Evolutionary conservation across 2,113 vertebrate species (phyloP).

Genomic region (Pantherophis guttatus): DNA sequence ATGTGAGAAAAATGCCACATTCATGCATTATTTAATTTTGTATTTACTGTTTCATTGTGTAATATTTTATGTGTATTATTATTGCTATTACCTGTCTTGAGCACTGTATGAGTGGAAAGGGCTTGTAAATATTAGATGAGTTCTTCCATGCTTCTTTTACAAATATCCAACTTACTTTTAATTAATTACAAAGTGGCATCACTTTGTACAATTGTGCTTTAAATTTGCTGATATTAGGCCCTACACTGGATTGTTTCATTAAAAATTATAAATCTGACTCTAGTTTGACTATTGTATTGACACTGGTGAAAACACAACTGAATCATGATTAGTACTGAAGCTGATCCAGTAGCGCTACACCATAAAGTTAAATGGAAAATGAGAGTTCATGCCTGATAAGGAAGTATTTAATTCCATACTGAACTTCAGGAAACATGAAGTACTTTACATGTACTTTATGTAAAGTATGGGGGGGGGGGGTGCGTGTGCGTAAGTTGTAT

Average conservation of each 20-base stretch:
- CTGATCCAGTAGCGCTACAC: not conserved
- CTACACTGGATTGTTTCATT: not conserved
- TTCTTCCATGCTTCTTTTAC: not conserved
- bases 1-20: not conserved
- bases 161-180: not conserved
- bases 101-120: not conserved
- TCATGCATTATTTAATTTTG: not conserved
- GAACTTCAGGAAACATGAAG: not conserved
- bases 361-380: not conserved
- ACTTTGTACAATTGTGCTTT: not conserved
- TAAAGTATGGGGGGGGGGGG: no score
- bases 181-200: not conserved
- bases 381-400: not conserved
- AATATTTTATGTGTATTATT: not conserved
- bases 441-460: not conserved
- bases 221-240: not conserved
- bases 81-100: not conserved
- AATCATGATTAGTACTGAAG: not conserved
- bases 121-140: not conserved
- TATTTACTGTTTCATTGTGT: not conserved
- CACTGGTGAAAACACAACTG: not conserved
- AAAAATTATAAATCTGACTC: not conserved
- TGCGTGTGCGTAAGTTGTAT: not conserved
- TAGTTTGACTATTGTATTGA: not conserved
- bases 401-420: not conserved